phyloP scores from a whole-genome alignment of 1,140 invertebrate genomes.

The Platorchestia sp. region DNA sequence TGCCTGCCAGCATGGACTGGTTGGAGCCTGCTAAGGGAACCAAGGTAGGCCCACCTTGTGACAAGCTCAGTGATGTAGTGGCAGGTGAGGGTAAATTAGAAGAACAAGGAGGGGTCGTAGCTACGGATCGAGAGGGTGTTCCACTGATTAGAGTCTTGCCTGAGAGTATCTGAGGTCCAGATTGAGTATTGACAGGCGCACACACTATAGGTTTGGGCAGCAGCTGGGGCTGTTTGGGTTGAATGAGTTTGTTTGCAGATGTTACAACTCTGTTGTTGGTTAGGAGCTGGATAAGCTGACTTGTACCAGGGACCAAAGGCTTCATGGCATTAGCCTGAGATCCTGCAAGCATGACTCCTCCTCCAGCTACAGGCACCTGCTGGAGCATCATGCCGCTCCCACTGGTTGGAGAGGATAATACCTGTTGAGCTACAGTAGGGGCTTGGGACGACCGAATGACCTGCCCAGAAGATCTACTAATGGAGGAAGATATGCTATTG shows the following conservation, averaged over 20 bases:
- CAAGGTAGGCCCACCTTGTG: neutral
- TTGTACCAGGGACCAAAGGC: conserved; percentile 36
- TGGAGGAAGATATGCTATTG: neutral
- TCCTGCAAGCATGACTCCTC: neutral
- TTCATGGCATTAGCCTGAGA: conserved; percentile 37
- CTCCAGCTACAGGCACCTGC: neutral
- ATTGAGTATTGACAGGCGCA: conserved; percentile 40
- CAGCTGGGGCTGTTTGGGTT: conserved; percentile 57
- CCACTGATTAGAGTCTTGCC: conserved; percentile 57
- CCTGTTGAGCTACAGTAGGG: neutral
- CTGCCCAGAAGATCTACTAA: neutral
- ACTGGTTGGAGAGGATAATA: conserved; percentile 4
- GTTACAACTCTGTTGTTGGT: conserved; percentile 42
- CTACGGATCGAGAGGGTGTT: conserved; percentile 46
- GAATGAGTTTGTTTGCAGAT: conserved; percentile 54
- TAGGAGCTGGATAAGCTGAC: conserved; percentile 16
- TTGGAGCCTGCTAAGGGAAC: conserved; percentile 14
- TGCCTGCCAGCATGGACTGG: neutral
- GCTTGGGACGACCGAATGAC: neutral
- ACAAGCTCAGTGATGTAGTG: conserved; percentile 22
- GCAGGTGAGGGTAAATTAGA: conserved; percentile 36
- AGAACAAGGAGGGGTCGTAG: conserved; percentile 38
- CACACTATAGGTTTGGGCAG: conserved; percentile 50
- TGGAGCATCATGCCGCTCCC: conserved; percentile 24
- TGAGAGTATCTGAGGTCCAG: conserved; percentile 25